Base-by-base conservation (phyloP, 2,797 vertebrate genomes). In the Linurgus olivaceus region DNA sequence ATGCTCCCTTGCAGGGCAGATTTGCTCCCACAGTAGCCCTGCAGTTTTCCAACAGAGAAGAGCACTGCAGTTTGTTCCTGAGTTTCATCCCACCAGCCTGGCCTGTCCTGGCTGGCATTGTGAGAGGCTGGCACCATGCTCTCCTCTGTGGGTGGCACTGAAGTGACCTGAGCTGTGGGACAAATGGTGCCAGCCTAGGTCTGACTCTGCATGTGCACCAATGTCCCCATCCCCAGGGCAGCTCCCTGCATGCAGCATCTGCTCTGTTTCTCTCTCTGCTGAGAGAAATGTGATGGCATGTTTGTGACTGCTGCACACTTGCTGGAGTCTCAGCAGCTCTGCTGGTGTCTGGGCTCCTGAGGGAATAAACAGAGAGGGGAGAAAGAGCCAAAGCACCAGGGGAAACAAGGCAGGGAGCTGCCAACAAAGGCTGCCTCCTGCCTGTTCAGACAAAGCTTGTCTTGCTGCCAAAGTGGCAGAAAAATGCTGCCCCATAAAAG, bases 351-450 rank as follows among this genome's bases (percentile, higher is more conserved):
- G 47, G 76, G 90, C 90, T 96, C 94, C 90, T 45, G 45, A 44
- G 68, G 90, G 94, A 92, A 97, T 95, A 97, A 97, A 96, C 97
- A 97, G 88, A 95, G 87, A 93, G 78, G 31, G 74, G 70, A 95
- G 89, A 66, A 89, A 70, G 87, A 92, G 97, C 90, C 95, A 96
- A 91, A 94, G 86, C 72, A 72, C 55, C 24, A 42, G 91, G 83
- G 83, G 88, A 94, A 96, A 94, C 66, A 66, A 86, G 95, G 25
- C 3, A 10, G 57, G 87, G 71, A 95, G 81, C 80, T 88, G 55
- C 57, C 66, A 83, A 26, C 85, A 81, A 67, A 88, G 74, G 48
- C 85, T 75, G 81, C 93, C 86, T 81, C 13, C 86, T 92, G 88
- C 97, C 93, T 96, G 94, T 92, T 93, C 90, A 95, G 95, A 96